phyloP scores from a whole-genome alignment of 2,113 vertebrate species.

The Scophthalmus maximus region DNA sequence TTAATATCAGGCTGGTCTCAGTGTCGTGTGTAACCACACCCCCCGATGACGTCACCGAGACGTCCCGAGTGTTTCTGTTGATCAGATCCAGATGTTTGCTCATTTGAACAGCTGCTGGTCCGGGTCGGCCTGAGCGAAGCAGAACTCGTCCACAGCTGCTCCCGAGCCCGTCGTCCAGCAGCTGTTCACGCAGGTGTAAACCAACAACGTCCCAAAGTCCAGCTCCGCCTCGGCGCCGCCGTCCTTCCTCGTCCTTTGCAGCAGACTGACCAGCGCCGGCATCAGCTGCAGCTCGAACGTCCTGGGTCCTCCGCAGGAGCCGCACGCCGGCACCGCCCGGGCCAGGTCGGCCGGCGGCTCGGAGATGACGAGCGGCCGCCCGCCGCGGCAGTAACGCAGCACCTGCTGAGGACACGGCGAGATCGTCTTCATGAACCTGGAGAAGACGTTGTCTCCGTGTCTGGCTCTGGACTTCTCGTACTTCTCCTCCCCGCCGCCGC shows the following conservation, averaged over 20 bases:
- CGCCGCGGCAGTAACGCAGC: conserved; percentile 64
- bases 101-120: conserved; percentile 75
- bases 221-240: not conserved
- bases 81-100: not conserved
- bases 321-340: conserved; percentile 16
- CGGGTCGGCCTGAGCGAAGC: conserved; percentile 59
- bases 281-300: conserved; percentile 77
- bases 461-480: conserved; percentile 70
- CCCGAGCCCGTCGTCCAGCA: conserved; percentile 45
- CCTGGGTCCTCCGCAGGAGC: conserved; percentile 50
- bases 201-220: conserved; percentile 75
- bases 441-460: conserved; percentile 69
- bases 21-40: not conserved
- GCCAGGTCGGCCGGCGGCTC: conserved; percentile 14
- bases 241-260: conserved; percentile 13
- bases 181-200: conserved; percentile 67
- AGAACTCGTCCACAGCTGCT: conserved; percentile 57
- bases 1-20: no score
- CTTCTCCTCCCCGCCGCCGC: conserved; percentile 36
- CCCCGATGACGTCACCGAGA: no score
- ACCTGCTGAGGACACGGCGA: conserved; percentile 66
- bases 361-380: conserved; percentile 55
- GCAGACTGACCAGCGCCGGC: conserved; percentile 70
- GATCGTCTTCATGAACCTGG: conserved; percentile 73
- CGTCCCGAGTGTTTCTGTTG: not conserved